Conservation (phyloP, 2,888 invertebrate genomes). For the Andrena hattorfiana region DNA sequence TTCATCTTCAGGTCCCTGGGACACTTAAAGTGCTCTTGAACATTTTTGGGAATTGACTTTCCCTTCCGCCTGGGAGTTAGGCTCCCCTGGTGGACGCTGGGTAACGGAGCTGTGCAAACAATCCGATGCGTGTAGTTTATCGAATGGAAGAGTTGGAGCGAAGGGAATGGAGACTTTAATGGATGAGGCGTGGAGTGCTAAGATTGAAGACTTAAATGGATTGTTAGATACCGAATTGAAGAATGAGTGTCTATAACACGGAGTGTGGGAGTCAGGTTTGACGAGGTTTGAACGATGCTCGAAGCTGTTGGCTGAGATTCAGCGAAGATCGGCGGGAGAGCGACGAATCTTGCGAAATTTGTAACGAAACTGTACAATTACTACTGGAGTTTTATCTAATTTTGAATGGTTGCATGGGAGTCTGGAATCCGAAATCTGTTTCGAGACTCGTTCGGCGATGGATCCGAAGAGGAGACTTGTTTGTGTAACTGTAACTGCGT, state of each 20-base stretch:
- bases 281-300: too few relatives aligned
- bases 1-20: not conserved
- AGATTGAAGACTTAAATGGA: too few relatives aligned
- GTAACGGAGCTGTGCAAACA: not conserved
- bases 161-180: not conserved
- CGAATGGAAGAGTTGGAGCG: not conserved
- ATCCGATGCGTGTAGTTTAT: not conserved
- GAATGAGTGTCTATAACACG: too few relatives aligned
- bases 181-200: too few relatives aligned
- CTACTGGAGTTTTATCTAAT: too few relatives aligned
- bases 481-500: slow-evolving; percentile 21
- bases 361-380: too few relatives aligned
- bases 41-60: not conserved
- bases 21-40: not conserved
- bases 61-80: not conserved
- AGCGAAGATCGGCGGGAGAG: too few relatives aligned
- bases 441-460: not conserved
- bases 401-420: not conserved
- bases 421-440: not conserved
- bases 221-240: too few relatives aligned
- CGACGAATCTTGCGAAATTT: too few relatives aligned
- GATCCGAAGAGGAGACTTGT: not conserved
- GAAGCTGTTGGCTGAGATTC: too few relatives aligned
- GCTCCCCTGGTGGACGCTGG: not conserved
- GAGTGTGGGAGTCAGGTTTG: too few relatives aligned